Conservation (phyloP, 2,113 vertebrate species). For the Speoplatyrhinus poulsoni region DNA sequence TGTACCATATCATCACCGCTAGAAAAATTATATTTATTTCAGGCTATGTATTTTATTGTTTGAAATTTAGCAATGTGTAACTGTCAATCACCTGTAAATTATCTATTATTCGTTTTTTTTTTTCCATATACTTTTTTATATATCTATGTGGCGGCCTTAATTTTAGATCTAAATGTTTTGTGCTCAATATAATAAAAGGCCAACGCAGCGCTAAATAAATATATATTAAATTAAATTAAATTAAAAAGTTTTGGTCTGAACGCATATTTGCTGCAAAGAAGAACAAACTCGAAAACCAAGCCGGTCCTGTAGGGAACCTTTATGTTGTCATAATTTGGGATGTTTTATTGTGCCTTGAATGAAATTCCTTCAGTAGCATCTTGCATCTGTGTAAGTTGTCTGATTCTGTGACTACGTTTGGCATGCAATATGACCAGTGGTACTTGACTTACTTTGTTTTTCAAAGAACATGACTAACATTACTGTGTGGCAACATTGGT, state of each 20-base stretch:
- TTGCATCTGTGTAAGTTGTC: background rate
- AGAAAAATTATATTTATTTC: background rate
- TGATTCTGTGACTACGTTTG: conserved; percentile 7
- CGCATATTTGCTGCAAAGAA: too few species aligned
- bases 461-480: too few species aligned
- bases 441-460: background rate
- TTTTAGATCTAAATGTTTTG: background rate
- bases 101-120: background rate
- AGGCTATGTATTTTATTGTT: background rate
- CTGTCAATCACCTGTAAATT: background rate
- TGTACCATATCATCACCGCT: conserved; percentile 16
- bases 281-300: too few species aligned
- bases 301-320: too few species aligned
- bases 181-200: background rate
- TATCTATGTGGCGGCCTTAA: conserved; percentile 27
- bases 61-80: background rate
- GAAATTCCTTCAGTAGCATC: background rate
- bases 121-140: too few species aligned
- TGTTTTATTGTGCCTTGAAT: background rate
- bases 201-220: background rate
- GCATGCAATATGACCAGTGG: background rate
- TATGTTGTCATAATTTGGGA: too few species aligned
- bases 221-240: background rate
- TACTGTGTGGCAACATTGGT: background rate
- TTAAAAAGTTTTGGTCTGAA: background rate